A percentile compares a stretch with the other conserved stretches of the same genome.
phyloP scores from a whole-genome alignment of 1,140 invertebrate species.

The Eufriesea mexicana region DNA sequence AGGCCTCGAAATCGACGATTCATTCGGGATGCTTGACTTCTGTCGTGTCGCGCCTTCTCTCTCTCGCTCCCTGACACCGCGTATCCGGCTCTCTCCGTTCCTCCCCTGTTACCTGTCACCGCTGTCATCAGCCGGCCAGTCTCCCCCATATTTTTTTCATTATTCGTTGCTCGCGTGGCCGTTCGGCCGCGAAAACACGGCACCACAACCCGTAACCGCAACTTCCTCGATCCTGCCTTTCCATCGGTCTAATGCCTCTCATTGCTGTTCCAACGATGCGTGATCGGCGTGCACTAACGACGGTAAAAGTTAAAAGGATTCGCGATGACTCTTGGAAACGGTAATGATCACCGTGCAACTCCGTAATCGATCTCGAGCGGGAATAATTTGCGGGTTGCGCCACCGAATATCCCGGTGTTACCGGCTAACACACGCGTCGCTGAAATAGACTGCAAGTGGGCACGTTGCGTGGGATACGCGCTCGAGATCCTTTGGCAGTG shows the following conservation, averaged over 20 bases:
- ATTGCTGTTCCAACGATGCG: conserved; percentile 57
- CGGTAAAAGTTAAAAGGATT: conserved; percentile 50
- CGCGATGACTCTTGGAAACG: conserved; percentile 40
- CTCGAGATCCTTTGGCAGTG: too few relatives aligned
- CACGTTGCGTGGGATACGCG: too few relatives aligned
- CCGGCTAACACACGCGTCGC: neutral
- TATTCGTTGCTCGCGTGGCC: conserved; percentile 68
- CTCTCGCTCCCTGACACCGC: conserved; percentile 17
- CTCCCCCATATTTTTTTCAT: conserved; percentile 46
- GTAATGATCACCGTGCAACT: conserved; percentile 1
- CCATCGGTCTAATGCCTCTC: conserved; percentile 56
- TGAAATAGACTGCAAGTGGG: neutral
- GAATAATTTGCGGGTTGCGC: neutral
- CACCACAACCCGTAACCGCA: conserved; percentile 70
- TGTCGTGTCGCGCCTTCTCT: conserved; percentile 30
- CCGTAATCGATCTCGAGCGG: conserved; percentile 21
- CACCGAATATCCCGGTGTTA: neutral
- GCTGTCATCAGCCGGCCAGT: conserved; percentile 26
- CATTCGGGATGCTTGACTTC: conserved; percentile 70
- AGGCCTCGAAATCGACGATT: conserved; percentile 70
- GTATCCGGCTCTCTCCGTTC: neutral
- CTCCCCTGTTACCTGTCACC: conserved; percentile 45
- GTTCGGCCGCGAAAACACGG: conserved; percentile 73
- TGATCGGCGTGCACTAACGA: conserved; percentile 49
- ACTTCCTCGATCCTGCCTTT: conserved; percentile 69